Percentiles rank a stretch among this genome's conserved stretches.
These are phyloP conservation scores for Takifugu flavidus DNA, from an alignment of 2,113 vertebrate genomes.

Conservation along the genomic window DNA sequence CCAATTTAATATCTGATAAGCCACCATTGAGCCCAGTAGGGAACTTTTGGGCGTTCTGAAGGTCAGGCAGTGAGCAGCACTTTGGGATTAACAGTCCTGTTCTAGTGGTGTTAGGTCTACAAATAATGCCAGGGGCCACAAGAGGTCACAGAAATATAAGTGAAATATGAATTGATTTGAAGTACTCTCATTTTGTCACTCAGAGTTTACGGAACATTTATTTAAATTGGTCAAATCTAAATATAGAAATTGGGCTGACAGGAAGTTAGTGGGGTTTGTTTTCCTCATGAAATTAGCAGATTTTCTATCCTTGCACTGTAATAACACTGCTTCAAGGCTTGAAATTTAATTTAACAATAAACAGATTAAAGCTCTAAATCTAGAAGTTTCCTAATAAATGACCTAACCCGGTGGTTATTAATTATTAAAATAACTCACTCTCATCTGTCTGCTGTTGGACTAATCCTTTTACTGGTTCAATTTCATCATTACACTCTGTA, in stretches of 20 bases:
- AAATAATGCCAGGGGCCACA: too few species aligned
- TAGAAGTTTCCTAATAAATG: background rate
- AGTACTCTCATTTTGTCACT: too few species aligned
- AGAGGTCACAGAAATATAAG: too few species aligned
- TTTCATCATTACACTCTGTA: background rate
- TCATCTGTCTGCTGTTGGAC: background rate
- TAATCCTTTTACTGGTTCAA: background rate
- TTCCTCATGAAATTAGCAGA: background rate
- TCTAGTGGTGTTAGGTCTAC: too few species aligned
- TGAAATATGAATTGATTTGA: too few species aligned
- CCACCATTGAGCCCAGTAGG: conserved; percentile 14
- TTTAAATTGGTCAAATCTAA: background rate
- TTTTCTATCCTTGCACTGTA: background rate
- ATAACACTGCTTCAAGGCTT: background rate
- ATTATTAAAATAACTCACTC: background rate
- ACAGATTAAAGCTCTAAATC: background rate
- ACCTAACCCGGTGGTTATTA: background rate
- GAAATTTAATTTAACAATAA: background rate
- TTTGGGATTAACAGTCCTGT: background rate
- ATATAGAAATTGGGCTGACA: background rate
- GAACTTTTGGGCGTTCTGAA: conserved; percentile 10
- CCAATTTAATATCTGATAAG: conserved; percentile 35
- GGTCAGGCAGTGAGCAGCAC: conserved; percentile 6
- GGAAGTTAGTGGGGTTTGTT: background rate
- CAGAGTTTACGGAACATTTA: too few species aligned